Evolutionary conservation across 2,888 invertebrate genomes (phyloP), one percentile per base, ranked within the genome.

Genomic region (Euzetes globulus): DNA sequence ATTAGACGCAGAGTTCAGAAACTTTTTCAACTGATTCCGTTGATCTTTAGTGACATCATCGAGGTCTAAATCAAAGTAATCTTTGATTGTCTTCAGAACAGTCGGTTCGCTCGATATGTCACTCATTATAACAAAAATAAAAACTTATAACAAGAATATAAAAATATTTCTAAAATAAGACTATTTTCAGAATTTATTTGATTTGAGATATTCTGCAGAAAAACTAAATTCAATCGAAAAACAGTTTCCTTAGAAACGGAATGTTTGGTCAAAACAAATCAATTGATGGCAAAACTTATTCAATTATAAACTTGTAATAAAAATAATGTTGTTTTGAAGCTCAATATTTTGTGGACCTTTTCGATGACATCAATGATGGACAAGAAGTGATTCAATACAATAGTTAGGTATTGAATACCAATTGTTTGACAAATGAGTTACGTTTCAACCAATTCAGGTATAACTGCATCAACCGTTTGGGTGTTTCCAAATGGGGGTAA

Each of bases 401-500:
- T 1, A 15, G 27, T 65, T 11, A 65, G 1, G 65, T 65, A 65
- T 41, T 65, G 29, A 65, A 65, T 6, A 65, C 65, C 11, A 65
- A n/a, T 65, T 65, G 65, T 5, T 65, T 17, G 11, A 65, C n/a
- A 41, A 65, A 65, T 37, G 65, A 33, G 41, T 65, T 33, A 1
- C n/a, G 33, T 65, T 65, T 65, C 65, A 65, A 19, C 65, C 65
- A 65, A 65, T 65, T 65, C 17, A 74, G 25, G 52, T 74, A 81
- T 29, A 78, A 75, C 41, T 75, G 45, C 7, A 79, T 50, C 22
- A 81, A 78, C 6, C 77, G 77, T 29, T 77, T 77, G 13, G 82
- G 81, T 55, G 78, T 80, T 76, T 83, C 82, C 79, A 80, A 80
- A 72, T 82, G 82, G 6, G 82, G 82, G 76, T 82, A 83, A 76